phyloP scores from a whole-genome alignment of 2,888 invertebrate species.

The Lepidocyrtinus sp. region DNA sequence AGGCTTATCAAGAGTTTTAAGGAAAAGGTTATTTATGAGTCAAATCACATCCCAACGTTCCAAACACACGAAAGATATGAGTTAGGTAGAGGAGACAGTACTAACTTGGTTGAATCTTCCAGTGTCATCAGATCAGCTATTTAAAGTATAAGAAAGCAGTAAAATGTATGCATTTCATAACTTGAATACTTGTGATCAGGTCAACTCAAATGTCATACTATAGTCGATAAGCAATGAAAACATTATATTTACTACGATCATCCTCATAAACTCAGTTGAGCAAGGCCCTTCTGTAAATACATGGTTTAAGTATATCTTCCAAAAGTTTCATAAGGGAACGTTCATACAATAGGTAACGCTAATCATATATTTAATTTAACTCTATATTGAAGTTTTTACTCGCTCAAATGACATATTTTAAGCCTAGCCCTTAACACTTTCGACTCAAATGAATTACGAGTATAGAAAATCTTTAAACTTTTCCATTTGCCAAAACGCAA shows the following conservation, averaged over 20 bases:
- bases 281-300: background rate
- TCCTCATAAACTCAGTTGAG: background rate
- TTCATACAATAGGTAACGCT: background rate
- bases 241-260: background rate
- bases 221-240: background rate
- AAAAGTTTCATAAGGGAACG: no score
- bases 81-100: no score
- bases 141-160: no score
- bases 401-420: no score
- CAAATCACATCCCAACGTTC: background rate
- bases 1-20: background rate
- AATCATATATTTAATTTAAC: no score
- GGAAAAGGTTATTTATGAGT: background rate
- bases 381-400: no score
- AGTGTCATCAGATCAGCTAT: no score
- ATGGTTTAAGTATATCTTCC: background rate
- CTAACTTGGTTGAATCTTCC: no score
- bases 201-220: background rate
- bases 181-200: background rate
- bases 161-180: no score
- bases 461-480: background rate
- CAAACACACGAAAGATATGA: no score
- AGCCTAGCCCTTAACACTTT: no score
- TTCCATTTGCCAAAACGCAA: background rate
- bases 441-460: no score